phyloP scores from a whole-genome alignment of 2,797 vertebrate genomes.

The Enteromius mattozi region DNA sequence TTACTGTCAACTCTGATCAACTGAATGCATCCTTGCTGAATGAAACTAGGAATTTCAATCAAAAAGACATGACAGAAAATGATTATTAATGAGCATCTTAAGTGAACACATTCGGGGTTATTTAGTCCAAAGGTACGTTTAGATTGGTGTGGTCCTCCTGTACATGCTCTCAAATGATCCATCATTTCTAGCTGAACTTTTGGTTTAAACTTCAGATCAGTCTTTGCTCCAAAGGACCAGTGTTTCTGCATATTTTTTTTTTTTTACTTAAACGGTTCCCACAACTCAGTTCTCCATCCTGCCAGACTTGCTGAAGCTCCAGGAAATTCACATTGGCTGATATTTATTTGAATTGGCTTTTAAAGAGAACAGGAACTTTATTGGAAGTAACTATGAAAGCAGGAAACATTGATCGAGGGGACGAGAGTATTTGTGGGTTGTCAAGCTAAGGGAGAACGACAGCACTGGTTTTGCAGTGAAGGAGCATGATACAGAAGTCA shows the following conservation, averaged over 20 bases:
- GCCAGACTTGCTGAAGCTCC: not conserved
- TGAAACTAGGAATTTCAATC: not conserved
- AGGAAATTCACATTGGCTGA: slow-evolving; percentile 1
- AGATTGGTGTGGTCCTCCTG: slow-evolving; percentile 9
- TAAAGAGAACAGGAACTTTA: slow-evolving; percentile 19
- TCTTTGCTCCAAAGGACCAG: slow-evolving; percentile 16
- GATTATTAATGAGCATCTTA: not conserved
- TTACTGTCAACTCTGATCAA: not conserved
- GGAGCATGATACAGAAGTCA: slow-evolving; percentile 36
- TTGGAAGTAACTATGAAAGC: slow-evolving; percentile 37
- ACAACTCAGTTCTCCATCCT: slow-evolving; percentile 12
- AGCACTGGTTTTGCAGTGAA: slow-evolving; percentile 54
- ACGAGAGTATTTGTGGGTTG: slow-evolving; percentile 38
- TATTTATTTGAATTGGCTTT: slow-evolving; percentile 12
- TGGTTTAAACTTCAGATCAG: slow-evolving; percentile 22
- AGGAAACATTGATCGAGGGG: slow-evolving; percentile 43
- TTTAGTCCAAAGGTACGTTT: not conserved
- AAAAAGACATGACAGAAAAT: not conserved
- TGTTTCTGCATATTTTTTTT: not conserved
- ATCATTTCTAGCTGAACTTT: not conserved
- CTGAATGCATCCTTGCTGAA: not conserved
- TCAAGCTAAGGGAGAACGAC: slow-evolving; percentile 56
- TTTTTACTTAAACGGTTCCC: not conserved
- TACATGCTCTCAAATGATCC: slow-evolving; percentile 17
- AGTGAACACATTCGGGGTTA: not conserved